Evolutionary conservation across 2,888 invertebrate species (phyloP).

Genomic region (Perdita meconis): DNA sequence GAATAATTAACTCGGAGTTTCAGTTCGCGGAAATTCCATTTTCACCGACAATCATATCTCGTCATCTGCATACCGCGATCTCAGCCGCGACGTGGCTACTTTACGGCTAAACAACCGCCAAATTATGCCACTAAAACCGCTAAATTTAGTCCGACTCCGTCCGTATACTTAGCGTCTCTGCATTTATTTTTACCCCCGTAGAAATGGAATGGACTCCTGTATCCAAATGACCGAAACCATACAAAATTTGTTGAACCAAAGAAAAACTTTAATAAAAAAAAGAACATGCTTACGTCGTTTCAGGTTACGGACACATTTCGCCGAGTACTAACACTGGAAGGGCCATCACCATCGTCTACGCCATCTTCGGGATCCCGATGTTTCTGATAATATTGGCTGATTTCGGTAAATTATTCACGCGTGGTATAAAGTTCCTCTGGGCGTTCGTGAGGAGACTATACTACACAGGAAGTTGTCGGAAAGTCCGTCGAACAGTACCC

Average conservation of each 20-base stretch:
- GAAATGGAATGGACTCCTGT: neutral
- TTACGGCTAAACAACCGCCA: conserved; percentile 48
- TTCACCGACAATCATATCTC: neutral
- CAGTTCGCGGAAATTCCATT: neutral
- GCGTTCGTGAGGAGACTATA: conserved; percentile 93
- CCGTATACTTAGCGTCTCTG: conserved; percentile 29
- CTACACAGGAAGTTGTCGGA: conserved; percentile 93
- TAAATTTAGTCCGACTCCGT: conserved; percentile 51
- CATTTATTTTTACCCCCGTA: conserved; percentile 36
- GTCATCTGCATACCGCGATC: neutral
- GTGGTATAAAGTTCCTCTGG: conserved; percentile 96
- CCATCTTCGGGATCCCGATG: conserved; percentile 97
- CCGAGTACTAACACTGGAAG: conserved; percentile 95
- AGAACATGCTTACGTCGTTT: conserved; percentile 74
- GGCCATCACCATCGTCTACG: conserved; percentile 95
- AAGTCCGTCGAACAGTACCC: conserved; percentile 90
- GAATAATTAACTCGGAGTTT: neutral
- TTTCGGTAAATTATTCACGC: conserved; percentile 95
- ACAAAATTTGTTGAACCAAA: neutral
- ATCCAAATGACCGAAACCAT: neutral
- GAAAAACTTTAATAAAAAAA: neutral
- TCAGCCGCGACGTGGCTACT: conserved; percentile 6
- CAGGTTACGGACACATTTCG: conserved; percentile 98
- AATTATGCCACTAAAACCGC: conserved; percentile 37
- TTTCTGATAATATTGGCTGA: conserved; percentile 97